These are phyloP conservation scores for Clostera curtula DNA, from an alignment of 2,888 invertebrate genomes.

Conservation along the genomic window DNA sequence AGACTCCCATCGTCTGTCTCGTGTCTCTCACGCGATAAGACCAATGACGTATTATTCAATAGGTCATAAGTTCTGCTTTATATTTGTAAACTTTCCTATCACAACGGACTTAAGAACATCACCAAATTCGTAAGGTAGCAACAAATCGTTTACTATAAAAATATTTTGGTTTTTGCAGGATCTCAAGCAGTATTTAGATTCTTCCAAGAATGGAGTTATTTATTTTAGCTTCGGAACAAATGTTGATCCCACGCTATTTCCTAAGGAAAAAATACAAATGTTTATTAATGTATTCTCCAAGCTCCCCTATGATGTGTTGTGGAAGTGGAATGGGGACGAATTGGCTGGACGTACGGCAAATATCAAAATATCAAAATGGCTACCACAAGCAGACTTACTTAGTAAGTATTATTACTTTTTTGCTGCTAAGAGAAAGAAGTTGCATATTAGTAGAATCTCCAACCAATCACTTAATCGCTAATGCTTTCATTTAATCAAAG, in stretches of 20 bases:
- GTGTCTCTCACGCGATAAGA: no score
- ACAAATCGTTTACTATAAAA: no score
- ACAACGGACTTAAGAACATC: no score
- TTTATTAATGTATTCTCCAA: conserved; percentile 20
- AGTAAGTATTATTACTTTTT: conserved; percentile 22
- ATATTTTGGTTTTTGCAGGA: conserved; percentile 27
- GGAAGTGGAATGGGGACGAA: conserved; percentile 43
- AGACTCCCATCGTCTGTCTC: no score
- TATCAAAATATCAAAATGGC: conserved; percentile 31
- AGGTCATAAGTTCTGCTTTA: no score
- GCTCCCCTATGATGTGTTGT: conserved; percentile 29
- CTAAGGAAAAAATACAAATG: conserved; percentile 16
- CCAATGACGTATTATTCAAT: no score
- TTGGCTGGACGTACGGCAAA: conserved; percentile 33
- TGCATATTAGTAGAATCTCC: no score
- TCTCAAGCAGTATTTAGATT: conserved; percentile 38
- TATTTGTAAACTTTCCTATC: no score
- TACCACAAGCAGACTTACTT: conserved; percentile 53
- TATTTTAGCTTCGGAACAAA: conserved; percentile 43
- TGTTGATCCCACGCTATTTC: conserved; percentile 19
- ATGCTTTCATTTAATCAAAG: no score
- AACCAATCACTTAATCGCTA: no score
- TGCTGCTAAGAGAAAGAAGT: no score
- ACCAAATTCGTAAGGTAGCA: no score
- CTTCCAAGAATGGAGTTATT: conserved; percentile 41